These are phyloP conservation scores for Brienomyrus longianalis DNA, from an alignment of 2,113 vertebrate genomes.

Conservation along the genomic window DNA sequence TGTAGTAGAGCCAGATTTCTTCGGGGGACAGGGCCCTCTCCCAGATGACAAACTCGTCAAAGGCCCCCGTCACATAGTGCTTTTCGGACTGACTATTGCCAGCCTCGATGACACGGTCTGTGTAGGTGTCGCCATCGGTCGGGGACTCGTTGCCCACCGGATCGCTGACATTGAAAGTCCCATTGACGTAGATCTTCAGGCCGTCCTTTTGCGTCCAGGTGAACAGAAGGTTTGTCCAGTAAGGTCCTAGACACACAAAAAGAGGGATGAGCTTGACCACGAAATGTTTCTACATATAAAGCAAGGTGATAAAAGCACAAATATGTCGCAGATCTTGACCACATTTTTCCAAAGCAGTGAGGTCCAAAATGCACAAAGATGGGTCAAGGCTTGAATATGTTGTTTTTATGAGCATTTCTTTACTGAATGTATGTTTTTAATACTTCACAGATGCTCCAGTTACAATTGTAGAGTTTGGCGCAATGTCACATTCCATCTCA, in stretches of 20 bases:
- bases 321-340: not conserved
- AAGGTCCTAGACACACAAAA: conserved; percentile 60
- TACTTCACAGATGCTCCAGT: conserved; percentile 10
- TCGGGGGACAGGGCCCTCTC: conserved; percentile 71
- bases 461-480: conserved; percentile 3
- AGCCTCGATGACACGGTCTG: conserved; percentile 62
- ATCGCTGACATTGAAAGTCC: conserved; percentile 66
- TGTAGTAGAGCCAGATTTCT: conserved; percentile 78
- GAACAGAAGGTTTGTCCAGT: conserved; percentile 90
- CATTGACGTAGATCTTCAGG: conserved; percentile 84
- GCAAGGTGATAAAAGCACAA: not conserved
- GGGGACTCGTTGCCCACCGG: conserved; percentile 56
- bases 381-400: not conserved
- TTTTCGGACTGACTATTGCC: conserved; percentile 47
- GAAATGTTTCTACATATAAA: not conserved
- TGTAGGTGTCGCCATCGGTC: conserved; percentile 62
- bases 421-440: conserved; percentile 10
- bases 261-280: not conserved
- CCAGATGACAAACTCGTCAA: conserved; percentile 95
- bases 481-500: not conserved
- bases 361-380: not conserved
- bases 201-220: conserved; percentile 79
- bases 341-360: not conserved
- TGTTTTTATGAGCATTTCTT: not conserved
- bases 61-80: conserved; percentile 65